Base-by-base conservation (phyloP, 2,888 invertebrate genomes). In the Zhuqinia jingwanae region DNA sequence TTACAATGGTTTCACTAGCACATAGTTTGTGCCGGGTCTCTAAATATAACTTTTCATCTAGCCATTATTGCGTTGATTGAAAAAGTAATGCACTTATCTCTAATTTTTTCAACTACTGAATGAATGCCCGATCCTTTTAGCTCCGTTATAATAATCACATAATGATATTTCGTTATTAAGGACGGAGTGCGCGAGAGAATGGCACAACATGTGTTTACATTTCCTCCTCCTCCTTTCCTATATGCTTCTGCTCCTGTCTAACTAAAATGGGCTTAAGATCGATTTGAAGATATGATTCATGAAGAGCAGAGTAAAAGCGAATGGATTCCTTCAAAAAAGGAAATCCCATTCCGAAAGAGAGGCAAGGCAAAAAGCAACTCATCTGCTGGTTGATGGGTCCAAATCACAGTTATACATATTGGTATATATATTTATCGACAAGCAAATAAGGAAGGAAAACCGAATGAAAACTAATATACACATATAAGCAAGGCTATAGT, bases 221-320 rank as follows among this genome's bases (percentile, higher is more conserved):
- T 63, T 63, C 63, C 42, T 68, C 30, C 36, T 36, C 3, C 63
- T 63, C 27, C 15, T 27, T n/a, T n/a, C 25, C 20, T 60, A 27
- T 65, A 15, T 68, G 22, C 42, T n/a, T 11, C 45, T 22, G 13
- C 27, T 5, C 11, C 17, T 22, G 53, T n/a, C 36, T 36, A 36
- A 70, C 17, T 58, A 17, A 63, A 85, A 85, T 65, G 76, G 80
- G 80, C 85, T 85, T 85, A 85, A 85, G 85, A 85, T 85, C 80
- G 20, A 78, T 73, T 50, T 63, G 70, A 65, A 85, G 85, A 85
- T 85, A 85, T 78, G 85, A 85, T 85, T 85, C 75, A 85, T 73
- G 45, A 25, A 25, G 27, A 75, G 76, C 56, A 73, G 3, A 20
- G 45, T 0, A 11, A 22, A 1, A 58, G 56, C 30, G 36, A 36